Evolutionary conservation across 2,888 invertebrate species (phyloP), one percentile per base, ranked within the genome.

Genomic region (Nyleta sp.): DNA sequence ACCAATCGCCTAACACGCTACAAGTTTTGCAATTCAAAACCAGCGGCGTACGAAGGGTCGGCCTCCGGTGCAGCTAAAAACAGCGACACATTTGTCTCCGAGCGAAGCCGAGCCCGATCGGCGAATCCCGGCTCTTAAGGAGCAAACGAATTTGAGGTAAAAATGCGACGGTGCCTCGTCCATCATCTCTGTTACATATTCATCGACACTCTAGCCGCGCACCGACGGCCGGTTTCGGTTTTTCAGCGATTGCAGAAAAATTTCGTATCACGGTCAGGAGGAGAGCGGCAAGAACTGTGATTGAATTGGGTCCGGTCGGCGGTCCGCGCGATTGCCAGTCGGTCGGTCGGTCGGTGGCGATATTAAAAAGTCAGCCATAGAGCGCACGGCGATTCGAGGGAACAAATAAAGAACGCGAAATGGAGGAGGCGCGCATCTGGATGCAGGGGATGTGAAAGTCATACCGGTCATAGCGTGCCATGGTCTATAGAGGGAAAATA

Each of bases 401-500:
- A 48, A 65, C 46, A 44, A 70, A 76, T 53, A 60, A 64, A 59
- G 57, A 65, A 73, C 33, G 18, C 33, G 38, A 55, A 57, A 76
- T 62, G 59, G 52, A 44, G 60, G 67, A 60, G 28, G 40, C 57
- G 48, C 71, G 28, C 48, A 71, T 71, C 65, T 60, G 59, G 64
- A 71, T 75, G 68, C 75, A 75, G 33, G 64, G 72, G 77, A 65
- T 70, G 64, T 57, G 75, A 70, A 55, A 64, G 75, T 57, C 64
- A 31, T 60, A 62, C 67, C 67, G 77, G 60, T 60, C 72, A 57
- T 38, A 52, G 59, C 64, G 55, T 64, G 33, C 68, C 42, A 42
- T 44, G 60, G 46, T 72, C 67, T 68, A 60, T 64, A 78, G 64
- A 53, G 44, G 60, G 70, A 78, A 78, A 80, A 70, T 78, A 78